Conservation (phyloP, 92 coral and sea anemone genomes). For the Palythoa heliodiscus region DNA sequence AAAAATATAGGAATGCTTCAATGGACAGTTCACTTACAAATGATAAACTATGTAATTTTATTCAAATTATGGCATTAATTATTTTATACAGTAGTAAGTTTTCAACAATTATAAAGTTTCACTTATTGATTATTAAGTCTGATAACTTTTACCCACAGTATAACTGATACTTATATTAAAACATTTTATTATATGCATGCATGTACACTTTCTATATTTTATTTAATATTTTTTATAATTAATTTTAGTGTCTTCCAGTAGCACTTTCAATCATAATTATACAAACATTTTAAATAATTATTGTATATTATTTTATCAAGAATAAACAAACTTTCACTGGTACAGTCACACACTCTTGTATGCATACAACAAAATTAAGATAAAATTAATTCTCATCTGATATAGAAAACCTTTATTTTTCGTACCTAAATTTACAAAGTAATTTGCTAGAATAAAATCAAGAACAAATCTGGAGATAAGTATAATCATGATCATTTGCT, state of each 20-base stretch:
- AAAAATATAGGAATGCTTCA: slow-evolving; percentile 7
- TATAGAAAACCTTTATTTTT: background rate
- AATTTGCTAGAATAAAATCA: slow-evolving; percentile 6
- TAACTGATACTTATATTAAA: background rate
- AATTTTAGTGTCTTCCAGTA: slow-evolving; percentile 14
- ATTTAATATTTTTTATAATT: background rate
- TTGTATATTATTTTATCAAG: background rate
- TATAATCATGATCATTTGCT: background rate
- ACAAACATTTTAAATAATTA: background rate
- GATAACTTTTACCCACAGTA: slow-evolving; percentile 12
- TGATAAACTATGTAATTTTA: background rate
- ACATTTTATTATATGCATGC: background rate
- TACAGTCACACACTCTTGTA: background rate
- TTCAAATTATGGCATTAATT: slow-evolving; percentile 1
- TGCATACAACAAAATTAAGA: slow-evolving; percentile 7
- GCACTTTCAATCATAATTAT: slow-evolving; percentile 7
- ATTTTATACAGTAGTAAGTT: background rate
- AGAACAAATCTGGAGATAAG: background rate
- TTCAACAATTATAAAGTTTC: slow-evolving; percentile 1
- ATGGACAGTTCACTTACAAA: background rate
- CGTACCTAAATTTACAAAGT: background rate
- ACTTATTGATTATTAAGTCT: background rate
- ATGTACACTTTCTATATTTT: background rate
- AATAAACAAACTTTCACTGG: background rate
- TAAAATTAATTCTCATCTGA: background rate